Percentiles rank a stretch among this genome's conserved stretches.
These are phyloP conservation scores for Ormyrus rosae DNA, from an alignment of 2,888 invertebrate genomes.

Conservation along the genomic window DNA sequence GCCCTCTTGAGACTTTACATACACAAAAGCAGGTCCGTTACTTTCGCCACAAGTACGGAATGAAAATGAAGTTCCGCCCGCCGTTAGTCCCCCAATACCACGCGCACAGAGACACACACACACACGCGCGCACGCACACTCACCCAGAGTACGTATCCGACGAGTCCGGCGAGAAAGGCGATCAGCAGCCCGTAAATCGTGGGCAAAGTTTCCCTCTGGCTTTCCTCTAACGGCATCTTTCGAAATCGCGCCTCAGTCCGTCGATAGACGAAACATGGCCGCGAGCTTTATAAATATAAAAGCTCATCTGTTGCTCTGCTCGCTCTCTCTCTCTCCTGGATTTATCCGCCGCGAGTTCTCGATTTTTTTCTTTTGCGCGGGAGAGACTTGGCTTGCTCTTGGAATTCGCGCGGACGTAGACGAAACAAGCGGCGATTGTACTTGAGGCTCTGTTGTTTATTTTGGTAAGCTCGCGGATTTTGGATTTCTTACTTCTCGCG, in stretches of 20 bases:
- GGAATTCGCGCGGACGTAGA: too few species aligned
- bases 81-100: not conserved
- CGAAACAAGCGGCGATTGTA: too few species aligned
- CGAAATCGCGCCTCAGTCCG: slow-evolving; percentile 5
- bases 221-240: slow-evolving; percentile 42
- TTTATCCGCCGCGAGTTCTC: too few species aligned
- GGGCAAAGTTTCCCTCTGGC: slow-evolving; percentile 67
- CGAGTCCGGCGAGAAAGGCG: slow-evolving; percentile 70
- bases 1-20: not conserved
- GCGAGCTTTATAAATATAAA: slow-evolving; percentile 35
- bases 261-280: slow-evolving; percentile 33
- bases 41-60: not conserved
- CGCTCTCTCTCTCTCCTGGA: too few species aligned
- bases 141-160: slow-evolving; percentile 73
- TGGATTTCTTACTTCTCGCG: too few species aligned
- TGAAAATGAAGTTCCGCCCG: not conserved
- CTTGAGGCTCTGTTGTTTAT: too few species aligned
- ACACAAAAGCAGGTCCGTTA: not conserved
- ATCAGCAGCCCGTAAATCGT: slow-evolving; percentile 72
- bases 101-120: not conserved
- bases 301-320: slow-evolving; percentile 40
- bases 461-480: too few species aligned
- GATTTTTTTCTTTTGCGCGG: too few species aligned
- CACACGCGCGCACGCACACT: slow-evolving; percentile 58
- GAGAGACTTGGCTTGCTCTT: too few species aligned